Conservation (phyloP, 2,797 vertebrate species). For the Aselliscus stoliczkanus region DNA sequence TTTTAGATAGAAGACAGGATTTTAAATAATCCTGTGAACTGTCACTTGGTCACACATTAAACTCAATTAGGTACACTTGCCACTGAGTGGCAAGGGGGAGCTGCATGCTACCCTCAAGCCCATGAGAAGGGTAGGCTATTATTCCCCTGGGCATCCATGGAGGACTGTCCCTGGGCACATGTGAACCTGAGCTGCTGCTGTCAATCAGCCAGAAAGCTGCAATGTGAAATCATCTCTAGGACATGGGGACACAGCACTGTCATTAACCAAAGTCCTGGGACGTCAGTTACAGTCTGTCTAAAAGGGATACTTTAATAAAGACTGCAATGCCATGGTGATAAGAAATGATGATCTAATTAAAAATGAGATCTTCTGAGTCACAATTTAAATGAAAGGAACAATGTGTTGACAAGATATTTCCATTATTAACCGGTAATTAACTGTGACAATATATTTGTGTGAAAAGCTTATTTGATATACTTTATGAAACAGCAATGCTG, state of each 20-base stretch:
- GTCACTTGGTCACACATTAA: neutral
- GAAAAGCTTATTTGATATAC: neutral
- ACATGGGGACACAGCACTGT: neutral
- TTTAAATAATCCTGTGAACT: neutral
- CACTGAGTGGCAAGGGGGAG: neutral
- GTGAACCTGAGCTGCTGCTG: neutral
- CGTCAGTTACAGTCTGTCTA: constrained; percentile 8
- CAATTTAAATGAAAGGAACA: constrained; percentile 33
- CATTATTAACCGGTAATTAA: neutral
- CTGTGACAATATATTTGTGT: neutral
- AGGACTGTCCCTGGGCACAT: neutral
- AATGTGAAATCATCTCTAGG: neutral
- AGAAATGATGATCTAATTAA: constrained; percentile 16
- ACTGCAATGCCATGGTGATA: neutral
- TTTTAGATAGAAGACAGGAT: neutral
- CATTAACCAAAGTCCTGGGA: neutral
- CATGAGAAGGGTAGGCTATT: neutral
- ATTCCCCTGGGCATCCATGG: neutral
- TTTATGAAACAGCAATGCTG: neutral
- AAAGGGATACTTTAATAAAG: neutral
- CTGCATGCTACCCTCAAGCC: neutral
- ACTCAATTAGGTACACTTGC: neutral
- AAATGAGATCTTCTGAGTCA: constrained; percentile 40
- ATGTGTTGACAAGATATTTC: neutral
- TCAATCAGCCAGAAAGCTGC: neutral